Conservation (phyloP, 2,113 vertebrate genomes). For the Bubo blakistoni region DNA sequence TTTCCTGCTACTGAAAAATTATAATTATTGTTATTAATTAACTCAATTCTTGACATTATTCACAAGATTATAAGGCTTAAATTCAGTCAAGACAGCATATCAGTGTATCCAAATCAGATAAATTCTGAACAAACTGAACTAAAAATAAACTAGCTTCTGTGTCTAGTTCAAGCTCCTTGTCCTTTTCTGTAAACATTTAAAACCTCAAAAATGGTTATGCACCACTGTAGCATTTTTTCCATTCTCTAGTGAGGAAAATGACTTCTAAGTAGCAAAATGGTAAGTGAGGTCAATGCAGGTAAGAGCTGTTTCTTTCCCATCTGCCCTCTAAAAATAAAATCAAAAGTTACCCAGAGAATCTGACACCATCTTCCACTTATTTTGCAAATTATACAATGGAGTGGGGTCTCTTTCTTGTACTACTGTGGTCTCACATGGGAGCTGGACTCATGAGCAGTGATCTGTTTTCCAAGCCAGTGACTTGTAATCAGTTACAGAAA, state of each 20-base stretch:
- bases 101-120: background rate
- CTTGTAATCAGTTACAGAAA: constrained; percentile 30
- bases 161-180: background rate
- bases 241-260: background rate
- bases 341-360: background rate
- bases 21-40: background rate
- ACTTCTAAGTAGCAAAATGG: background rate
- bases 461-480: background rate
- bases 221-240: constrained; percentile 23
- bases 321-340: constrained; percentile 9
- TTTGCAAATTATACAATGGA: background rate
- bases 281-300: constrained; percentile 31
- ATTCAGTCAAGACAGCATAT: background rate
- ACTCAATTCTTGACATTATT: background rate
- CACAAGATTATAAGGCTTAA: background rate
- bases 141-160: background rate
- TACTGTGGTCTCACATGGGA: background rate
- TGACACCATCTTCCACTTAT: background rate
- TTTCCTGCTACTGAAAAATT: background rate
- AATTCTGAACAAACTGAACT: background rate
- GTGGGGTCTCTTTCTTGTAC: background rate
- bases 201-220: background rate
- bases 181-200: constrained; percentile 21
- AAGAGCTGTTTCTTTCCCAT: constrained; percentile 16
- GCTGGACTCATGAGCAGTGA: background rate